phyloP scores from a whole-genome alignment of 2,888 invertebrate genomes.

The Ochropleura plecta region DNA sequence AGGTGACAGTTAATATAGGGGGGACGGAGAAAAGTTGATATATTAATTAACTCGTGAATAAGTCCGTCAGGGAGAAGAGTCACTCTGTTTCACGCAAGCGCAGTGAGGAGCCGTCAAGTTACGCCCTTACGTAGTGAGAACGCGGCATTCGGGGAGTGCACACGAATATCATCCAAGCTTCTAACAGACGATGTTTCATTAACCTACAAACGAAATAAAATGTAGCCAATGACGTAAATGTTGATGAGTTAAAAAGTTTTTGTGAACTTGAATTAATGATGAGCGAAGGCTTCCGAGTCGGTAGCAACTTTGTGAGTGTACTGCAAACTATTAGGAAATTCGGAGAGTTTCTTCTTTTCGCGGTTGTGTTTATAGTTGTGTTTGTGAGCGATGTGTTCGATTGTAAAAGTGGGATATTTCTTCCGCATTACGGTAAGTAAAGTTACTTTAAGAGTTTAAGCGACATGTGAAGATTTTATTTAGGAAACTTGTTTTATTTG shows the following conservation, averaged over 20 bases:
- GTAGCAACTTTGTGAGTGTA: constrained; percentile 63
- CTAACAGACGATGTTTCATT: constrained; percentile 73
- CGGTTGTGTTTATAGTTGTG: constrained; percentile 75
- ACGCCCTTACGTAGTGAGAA: constrained; percentile 86
- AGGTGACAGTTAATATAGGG: constrained; percentile 84
- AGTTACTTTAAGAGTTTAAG: constrained; percentile 57
- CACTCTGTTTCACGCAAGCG: constrained; percentile 88
- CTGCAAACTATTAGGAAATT: constrained; percentile 63
- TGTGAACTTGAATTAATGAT: constrained; percentile 76
- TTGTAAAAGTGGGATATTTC: constrained; percentile 81
- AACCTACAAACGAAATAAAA: constrained; percentile 73
- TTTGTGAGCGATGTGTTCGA: constrained; percentile 81
- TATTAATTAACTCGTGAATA: constrained; percentile 90
- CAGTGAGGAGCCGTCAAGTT: constrained; percentile 78
- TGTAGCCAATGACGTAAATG: constrained; percentile 72
- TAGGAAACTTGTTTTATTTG: constrained; percentile 4
- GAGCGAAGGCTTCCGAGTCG: constrained; percentile 54
- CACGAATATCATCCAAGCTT: constrained; percentile 71
- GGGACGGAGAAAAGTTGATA: constrained; percentile 88
- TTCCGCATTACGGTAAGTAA: constrained; percentile 81
- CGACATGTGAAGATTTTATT: constrained; percentile 38
- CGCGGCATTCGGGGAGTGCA: constrained; percentile 76
- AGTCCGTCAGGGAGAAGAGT: constrained; percentile 88
- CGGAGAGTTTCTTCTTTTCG: constrained; percentile 66
- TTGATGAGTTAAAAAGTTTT: constrained; percentile 76